A percentile compares a stretch with the other conserved stretches of the same genome.
phyloP scores from a whole-genome alignment of 2,113 vertebrate genomes.

The Apodemus sylvaticus region DNA sequence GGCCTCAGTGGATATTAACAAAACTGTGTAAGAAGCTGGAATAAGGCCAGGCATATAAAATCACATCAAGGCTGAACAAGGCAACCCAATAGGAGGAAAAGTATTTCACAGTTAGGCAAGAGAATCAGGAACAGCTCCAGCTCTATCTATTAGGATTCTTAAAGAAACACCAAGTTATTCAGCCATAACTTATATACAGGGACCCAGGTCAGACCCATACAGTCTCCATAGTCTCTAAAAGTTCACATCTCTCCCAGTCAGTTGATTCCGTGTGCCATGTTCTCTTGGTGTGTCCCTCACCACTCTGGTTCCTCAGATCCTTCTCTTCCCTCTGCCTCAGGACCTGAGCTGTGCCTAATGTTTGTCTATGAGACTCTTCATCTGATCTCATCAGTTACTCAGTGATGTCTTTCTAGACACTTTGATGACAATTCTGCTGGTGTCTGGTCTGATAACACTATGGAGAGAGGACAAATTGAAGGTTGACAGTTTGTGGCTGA shows the following conservation, averaged over 20 bases:
- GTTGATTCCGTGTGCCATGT: too few species aligned
- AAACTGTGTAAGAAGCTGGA: not conserved
- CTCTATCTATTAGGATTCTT: too few species aligned
- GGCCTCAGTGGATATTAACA: not conserved
- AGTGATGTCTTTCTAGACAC: not conserved
- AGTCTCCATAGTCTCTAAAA: too few species aligned
- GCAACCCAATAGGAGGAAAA: not conserved
- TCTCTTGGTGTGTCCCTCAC: too few species aligned
- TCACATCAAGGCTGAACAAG: not conserved
- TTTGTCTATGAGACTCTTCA: not conserved
- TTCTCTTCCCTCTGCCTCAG: too few species aligned
- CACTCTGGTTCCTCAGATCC: too few species aligned
- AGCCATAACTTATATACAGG: too few species aligned
- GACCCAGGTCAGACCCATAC: too few species aligned
- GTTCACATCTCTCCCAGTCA: too few species aligned
- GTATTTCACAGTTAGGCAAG: too few species aligned
- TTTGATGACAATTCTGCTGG: not conserved
- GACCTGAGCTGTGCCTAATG: not conserved
- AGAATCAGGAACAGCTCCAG: not conserved
- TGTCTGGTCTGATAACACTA: not conserved
- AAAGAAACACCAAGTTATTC: too few species aligned
- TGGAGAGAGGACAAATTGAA: not conserved
- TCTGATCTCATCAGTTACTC: not conserved
- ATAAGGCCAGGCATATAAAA: not conserved
- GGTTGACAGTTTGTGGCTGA: not conserved